A percentile compares a stretch with the other conserved stretches of the same genome.
phyloP scores from a whole-genome alignment of 2,113 vertebrate species.

The Grallaria varia region DNA sequence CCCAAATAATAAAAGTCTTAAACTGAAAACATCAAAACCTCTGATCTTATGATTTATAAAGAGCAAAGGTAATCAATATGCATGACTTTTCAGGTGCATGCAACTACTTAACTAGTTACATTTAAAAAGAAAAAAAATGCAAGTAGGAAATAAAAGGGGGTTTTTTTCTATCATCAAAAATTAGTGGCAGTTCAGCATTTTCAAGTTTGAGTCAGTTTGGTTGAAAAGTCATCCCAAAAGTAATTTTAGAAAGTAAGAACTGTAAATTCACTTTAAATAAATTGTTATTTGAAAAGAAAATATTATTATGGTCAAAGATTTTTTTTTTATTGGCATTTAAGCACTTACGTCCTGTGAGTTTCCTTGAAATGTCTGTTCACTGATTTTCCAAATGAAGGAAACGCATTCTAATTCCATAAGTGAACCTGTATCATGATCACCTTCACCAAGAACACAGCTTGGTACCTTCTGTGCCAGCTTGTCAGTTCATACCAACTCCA shows the following conservation, averaged over 20 bases:
- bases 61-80: not conserved
- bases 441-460: not conserved
- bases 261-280: not conserved
- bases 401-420: not conserved
- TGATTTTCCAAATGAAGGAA: not conserved
- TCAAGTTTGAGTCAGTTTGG: not conserved
- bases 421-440: not conserved
- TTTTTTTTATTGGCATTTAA: not conserved
- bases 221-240: not conserved
- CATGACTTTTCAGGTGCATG: not conserved
- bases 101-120: not conserved
- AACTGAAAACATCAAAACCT: not conserved
- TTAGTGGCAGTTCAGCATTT: not conserved
- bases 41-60: not conserved
- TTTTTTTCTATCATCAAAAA: not conserved
- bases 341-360: not conserved
- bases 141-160: not conserved
- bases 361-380: not conserved
- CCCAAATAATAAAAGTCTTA: not conserved
- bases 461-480: not conserved
- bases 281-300: not conserved
- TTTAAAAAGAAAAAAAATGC: not conserved
- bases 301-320: not conserved
- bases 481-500: not conserved
- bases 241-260: not conserved